Evolutionary conservation across 2,113 vertebrate genomes (phyloP).

Genomic region (Phoenicopterus ruber): DNA sequence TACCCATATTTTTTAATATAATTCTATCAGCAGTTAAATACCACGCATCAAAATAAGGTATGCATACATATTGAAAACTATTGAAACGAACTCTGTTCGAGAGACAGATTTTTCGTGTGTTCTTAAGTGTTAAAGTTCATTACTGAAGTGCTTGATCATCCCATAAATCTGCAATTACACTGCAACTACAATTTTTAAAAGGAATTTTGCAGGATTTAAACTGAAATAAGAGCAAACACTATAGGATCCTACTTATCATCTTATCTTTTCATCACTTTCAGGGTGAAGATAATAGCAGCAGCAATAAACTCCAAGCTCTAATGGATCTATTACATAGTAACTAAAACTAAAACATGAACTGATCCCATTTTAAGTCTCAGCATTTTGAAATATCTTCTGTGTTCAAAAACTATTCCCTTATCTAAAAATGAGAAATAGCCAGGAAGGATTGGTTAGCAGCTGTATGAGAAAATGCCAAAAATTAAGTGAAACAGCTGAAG

Average conservation of each 20-base stretch:
- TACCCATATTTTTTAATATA: background rate
- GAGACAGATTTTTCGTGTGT: background rate
- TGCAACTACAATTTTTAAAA: background rate
- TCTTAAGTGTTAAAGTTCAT: background rate
- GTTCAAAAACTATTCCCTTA: background rate
- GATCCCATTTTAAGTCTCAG: background rate
- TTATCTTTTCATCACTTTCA: background rate
- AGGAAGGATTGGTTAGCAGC: background rate
- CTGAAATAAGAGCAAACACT: background rate
- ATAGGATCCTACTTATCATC: background rate
- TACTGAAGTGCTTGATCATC: background rate
- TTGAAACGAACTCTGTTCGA: background rate
- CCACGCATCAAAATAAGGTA: background rate
- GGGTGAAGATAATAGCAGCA: background rate
- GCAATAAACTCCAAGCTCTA: background rate
- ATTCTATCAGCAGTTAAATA: background rate
- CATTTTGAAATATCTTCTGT: background rate
- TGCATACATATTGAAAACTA: background rate
- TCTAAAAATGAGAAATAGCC: background rate
- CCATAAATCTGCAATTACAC: background rate
- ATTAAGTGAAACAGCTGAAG: background rate
- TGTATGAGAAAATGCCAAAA: background rate
- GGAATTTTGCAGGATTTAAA: background rate
- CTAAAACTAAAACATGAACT: background rate
- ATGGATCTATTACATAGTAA: background rate